Conservation (phyloP, 1,140 invertebrate genomes). For the Hyles vespertilio region DNA sequence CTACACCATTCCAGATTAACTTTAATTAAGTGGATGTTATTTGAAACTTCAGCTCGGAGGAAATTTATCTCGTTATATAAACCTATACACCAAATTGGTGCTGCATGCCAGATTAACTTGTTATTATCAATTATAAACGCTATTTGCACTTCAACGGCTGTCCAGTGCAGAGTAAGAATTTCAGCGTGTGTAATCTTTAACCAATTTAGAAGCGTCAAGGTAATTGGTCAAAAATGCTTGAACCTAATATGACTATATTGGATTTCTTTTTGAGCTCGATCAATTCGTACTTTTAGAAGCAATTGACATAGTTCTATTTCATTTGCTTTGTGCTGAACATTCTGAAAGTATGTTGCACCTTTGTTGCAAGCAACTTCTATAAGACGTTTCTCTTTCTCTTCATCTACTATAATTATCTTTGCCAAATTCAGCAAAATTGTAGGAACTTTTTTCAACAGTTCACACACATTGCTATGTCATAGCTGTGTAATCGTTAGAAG, state of each 20-base stretch:
- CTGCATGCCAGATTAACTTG: background rate
- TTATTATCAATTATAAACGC: background rate
- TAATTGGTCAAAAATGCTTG: no score
- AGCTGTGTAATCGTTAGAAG: no score
- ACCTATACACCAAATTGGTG: constrained; percentile 10
- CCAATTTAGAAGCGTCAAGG: no score
- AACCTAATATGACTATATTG: background rate
- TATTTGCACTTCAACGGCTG: background rate
- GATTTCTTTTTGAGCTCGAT: background rate
- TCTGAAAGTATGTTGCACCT: no score
- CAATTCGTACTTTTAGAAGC: background rate
- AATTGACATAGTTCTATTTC: no score
- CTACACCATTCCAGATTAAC: constrained; percentile 50
- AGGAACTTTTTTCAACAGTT: no score
- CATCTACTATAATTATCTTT: no score
- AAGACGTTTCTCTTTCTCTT: no score
- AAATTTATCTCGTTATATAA: constrained; percentile 46
- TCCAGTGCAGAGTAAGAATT: background rate
- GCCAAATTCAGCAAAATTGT: no score
- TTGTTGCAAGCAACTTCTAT: no score
- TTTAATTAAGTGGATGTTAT: constrained; percentile 62
- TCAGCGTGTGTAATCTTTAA: background rate
- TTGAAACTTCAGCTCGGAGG: constrained; percentile 41
- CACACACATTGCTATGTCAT: no score
- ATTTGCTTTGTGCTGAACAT: no score